Evolutionary conservation across 2,888 invertebrate species (phyloP).

Genomic region (Athalia rosae): DNA sequence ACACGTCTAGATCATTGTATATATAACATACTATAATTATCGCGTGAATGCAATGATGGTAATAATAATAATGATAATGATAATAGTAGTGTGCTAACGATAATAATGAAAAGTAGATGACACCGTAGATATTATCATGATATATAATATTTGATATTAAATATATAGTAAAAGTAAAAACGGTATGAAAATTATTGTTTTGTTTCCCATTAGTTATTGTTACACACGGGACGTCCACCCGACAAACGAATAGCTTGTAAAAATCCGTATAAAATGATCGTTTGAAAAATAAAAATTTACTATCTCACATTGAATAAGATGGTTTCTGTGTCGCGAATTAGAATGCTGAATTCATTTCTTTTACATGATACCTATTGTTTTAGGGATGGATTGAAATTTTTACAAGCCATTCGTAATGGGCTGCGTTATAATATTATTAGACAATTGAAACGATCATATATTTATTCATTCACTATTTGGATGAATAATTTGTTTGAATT

Average conservation of each 20-base stretch:
- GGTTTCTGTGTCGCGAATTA: too few relatives aligned
- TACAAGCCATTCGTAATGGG: too few relatives aligned
- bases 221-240: constrained; percentile 52
- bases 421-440: background rate
- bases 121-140: constrained; percentile 58
- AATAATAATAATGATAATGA: background rate
- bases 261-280: background rate
- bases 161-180: constrained; percentile 70
- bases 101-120: too few relatives aligned
- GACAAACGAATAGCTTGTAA: background rate
- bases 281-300: too few relatives aligned
- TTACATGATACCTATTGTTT: too few relatives aligned
- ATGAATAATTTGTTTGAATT: background rate
- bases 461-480: background rate
- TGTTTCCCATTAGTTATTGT: constrained; percentile 69
- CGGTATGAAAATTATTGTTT: constrained; percentile 71
- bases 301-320: too few relatives aligned
- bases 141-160: constrained; percentile 64
- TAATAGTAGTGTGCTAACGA: constrained; percentile 50
- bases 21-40: constrained; percentile 5
- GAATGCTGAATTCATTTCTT: too few relatives aligned
- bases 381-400: too few relatives aligned
- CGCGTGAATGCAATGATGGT: too few relatives aligned
- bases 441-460: background rate
- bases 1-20: background rate